Evolutionary conservation across 1,140 invertebrate species (phyloP).

Genomic region (Lepidurus couesii): DNA sequence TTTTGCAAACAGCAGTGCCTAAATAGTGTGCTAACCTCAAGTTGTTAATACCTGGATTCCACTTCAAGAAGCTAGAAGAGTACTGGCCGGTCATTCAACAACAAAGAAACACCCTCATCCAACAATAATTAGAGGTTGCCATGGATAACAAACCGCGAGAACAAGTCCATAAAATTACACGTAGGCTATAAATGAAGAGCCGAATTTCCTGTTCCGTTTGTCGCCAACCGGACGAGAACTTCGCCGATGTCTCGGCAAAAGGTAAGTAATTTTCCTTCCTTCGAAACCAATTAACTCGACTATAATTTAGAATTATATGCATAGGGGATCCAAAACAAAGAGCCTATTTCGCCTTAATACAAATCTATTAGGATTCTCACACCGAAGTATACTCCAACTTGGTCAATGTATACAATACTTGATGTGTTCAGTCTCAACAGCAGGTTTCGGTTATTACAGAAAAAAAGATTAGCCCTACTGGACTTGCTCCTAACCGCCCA

Average conservation of each 20-base stretch:
- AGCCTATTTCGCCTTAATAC: neutral
- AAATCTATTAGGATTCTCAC: neutral
- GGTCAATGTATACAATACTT: neutral
- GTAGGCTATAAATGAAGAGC: neutral
- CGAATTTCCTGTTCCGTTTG: neutral
- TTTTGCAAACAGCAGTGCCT: conserved; percentile 35
- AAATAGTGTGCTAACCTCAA: conserved; percentile 55
- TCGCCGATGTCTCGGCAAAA: neutral
- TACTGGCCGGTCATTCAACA: neutral
- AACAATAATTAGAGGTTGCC: neutral
- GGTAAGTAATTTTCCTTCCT: neutral
- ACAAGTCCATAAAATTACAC: neutral
- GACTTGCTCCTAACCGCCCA: conserved; percentile 77
- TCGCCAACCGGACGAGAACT: neutral
- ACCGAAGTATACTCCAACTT: neutral
- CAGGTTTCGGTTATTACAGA: conserved; percentile 42
- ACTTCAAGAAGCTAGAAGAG: conserved; percentile 56
- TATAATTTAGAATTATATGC: too few species aligned
- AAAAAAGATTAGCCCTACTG: conserved; percentile 86
- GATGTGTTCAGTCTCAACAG: neutral
- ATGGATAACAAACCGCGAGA: neutral
- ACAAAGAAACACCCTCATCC: neutral
- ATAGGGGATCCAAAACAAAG: neutral
- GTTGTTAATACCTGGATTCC: conserved; percentile 58
- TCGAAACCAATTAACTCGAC: neutral